These are phyloP conservation scores for Melospiza melodia DNA, from an alignment of 2,113 vertebrate genomes.

Conservation along the genomic window DNA sequence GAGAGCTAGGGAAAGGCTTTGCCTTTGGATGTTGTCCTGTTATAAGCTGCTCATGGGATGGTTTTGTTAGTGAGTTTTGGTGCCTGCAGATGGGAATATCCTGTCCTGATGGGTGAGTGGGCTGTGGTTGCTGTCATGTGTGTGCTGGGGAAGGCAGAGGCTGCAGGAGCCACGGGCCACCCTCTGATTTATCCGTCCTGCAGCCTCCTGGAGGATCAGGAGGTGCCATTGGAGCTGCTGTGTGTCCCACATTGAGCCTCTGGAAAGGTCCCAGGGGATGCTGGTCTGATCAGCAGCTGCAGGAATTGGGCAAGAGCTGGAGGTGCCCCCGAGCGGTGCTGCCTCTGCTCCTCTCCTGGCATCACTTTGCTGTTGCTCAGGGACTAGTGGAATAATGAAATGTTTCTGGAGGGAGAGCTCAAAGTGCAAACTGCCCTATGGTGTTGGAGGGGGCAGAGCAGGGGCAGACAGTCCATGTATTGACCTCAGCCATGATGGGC, in stretches of 20 bases:
- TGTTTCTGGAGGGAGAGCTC: not conserved
- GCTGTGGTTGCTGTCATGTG: not conserved
- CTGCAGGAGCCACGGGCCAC: not conserved
- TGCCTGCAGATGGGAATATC: not conserved
- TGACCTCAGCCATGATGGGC: not conserved
- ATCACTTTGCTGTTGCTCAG: not conserved
- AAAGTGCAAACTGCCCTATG: not conserved
- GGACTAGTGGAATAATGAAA: not conserved
- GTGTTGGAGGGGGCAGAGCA: not conserved
- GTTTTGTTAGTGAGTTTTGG: not conserved
- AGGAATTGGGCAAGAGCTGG: not conserved
- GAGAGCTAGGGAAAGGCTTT: not conserved
- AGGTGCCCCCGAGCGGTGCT: not conserved
- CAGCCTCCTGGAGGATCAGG: not conserved
- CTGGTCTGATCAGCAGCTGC: not conserved
- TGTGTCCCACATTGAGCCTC: rapidly evolving
- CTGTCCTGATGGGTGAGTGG: not conserved
- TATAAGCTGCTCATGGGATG: not conserved
- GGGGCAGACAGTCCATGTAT: not conserved
- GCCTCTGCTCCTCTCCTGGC: not conserved
- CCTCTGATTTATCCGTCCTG: not conserved
- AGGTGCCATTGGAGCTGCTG: not conserved
- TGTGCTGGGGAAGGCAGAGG: not conserved
- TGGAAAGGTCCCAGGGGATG: not conserved
- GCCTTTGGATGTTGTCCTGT: not conserved